These are phyloP conservation scores for Nemopilema nomurai DNA, from an alignment of 30 jellyfish, hydroid and myxozoan genomes.

Conservation along the genomic window DNA sequence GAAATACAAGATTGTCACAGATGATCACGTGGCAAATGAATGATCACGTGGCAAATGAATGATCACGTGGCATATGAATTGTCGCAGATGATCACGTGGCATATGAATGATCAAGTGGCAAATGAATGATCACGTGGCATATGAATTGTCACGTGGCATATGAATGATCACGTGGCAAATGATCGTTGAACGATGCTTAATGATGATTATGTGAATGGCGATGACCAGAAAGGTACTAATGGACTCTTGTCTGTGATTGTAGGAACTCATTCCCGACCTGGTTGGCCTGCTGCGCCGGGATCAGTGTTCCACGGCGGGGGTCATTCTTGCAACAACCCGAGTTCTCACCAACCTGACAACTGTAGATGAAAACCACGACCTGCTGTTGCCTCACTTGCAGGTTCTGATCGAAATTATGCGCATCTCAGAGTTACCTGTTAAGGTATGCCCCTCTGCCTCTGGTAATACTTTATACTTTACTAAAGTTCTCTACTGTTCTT, in stretches of 20 bases:
- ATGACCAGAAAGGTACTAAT: not conserved
- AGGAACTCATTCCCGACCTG: conserved; percentile 53
- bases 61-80: too few relatives aligned
- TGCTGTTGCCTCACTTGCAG: conserved; percentile 46
- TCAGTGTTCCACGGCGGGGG: conserved; percentile 1
- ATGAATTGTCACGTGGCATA: too few relatives aligned
- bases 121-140: too few relatives aligned
- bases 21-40: too few relatives aligned
- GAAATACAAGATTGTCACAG: too few relatives aligned
- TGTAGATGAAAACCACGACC: conserved; percentile 66
- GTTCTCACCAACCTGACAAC: conserved; percentile 89
- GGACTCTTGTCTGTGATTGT: not conserved
- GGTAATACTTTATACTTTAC: not conserved
- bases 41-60: too few relatives aligned
- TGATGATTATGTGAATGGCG: too few relatives aligned
- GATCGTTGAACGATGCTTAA: too few relatives aligned
- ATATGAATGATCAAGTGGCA: too few relatives aligned
- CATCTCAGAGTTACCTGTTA: conserved; percentile 45
- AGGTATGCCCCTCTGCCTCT: conserved; percentile 27
- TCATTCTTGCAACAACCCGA: conserved; percentile 64
- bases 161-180: too few relatives aligned
- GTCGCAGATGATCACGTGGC: too few relatives aligned
- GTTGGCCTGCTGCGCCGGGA: conserved; percentile 22
- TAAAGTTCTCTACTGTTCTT: too few relatives aligned
- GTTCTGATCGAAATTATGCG: conserved; percentile 57